These are phyloP conservation scores for Listronotus bonariensis DNA, from an alignment of 1,140 invertebrate species.

Conservation along the genomic window DNA sequence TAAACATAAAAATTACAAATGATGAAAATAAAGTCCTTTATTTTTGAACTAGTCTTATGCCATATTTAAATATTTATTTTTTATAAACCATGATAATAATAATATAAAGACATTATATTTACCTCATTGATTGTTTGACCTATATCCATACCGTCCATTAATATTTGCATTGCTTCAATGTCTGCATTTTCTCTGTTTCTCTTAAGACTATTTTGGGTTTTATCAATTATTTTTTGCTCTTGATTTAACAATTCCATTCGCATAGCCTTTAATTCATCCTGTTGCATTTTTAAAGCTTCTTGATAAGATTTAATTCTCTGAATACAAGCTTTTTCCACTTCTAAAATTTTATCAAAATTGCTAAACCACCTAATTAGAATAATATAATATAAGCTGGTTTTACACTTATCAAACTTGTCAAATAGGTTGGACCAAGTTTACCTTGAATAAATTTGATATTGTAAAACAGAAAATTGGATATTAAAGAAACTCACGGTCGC, in stretches of 20 bases:
- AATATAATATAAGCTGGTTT: no score
- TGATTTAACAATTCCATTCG: slow-evolving; percentile 30
- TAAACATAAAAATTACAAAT: no score
- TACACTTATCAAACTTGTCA: no score
- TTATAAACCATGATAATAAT: no score
- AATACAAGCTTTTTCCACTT: slow-evolving; percentile 44
- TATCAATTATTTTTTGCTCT: slow-evolving; percentile 38
- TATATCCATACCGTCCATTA: slow-evolving; percentile 24
- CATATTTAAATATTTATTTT: no score
- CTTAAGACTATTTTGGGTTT: slow-evolving; percentile 15
- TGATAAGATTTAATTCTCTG: slow-evolving; percentile 42
- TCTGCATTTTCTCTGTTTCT: slow-evolving; percentile 10
- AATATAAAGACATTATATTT: slow-evolving; percentile 6
- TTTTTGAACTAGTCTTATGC: no score
- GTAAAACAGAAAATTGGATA: no score
- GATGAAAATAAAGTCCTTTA: no score
- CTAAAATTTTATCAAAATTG: slow-evolving; percentile 29
- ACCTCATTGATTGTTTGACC: slow-evolving; percentile 27
- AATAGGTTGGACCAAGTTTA: no score
- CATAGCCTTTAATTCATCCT: slow-evolving; percentile 37
- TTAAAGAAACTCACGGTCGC: no score
- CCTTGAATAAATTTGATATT: no score
- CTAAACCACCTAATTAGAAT: no score
- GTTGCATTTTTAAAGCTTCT: slow-evolving; percentile 36
- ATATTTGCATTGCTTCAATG: slow-evolving; percentile 18